These are phyloP conservation scores for Perognathus longimembris DNA, from an alignment of 2,113 vertebrate genomes.

Conservation along the genomic window DNA sequence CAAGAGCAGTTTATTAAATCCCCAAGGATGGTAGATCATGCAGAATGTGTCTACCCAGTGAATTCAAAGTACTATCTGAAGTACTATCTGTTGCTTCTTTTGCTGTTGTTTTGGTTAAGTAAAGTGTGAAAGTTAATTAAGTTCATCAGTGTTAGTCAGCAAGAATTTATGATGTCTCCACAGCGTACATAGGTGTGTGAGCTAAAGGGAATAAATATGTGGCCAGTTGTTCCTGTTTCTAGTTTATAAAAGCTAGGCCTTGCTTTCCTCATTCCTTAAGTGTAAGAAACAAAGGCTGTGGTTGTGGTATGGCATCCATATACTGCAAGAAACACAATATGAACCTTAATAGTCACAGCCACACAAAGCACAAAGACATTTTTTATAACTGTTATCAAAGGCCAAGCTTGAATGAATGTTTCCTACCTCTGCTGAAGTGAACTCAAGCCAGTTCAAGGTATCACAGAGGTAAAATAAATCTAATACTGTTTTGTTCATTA, in stretches of 20 bases:
- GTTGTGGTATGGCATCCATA: not conserved
- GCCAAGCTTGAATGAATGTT: slow-evolving; percentile 1
- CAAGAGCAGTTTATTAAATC: slow-evolving; percentile 65
- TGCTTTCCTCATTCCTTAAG: not conserved
- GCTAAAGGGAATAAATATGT: not conserved
- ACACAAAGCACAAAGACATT: not conserved
- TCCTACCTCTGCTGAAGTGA: not conserved
- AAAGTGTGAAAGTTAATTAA: slow-evolving; percentile 58
- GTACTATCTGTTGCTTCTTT: not conserved
- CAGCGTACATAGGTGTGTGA: not conserved
- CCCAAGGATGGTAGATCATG: slow-evolving; percentile 36
- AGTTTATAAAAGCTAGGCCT: not conserved
- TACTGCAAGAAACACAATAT: not conserved
- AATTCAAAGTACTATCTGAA: slow-evolving; percentile 29
- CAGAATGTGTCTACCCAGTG: not conserved
- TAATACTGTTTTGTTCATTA: not conserved
- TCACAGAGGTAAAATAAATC: slow-evolving; percentile 6
- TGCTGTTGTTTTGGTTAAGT: slow-evolving; percentile 46
- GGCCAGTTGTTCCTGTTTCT: not conserved
- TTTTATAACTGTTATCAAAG: slow-evolving; percentile 22
- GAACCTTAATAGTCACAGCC: not conserved
- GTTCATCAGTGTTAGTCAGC: not conserved
- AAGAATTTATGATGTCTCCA: slow-evolving; percentile 29
- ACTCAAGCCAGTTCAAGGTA: slow-evolving; percentile 10
- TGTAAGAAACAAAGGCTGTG: not conserved